Evolutionary conservation across 2,113 vertebrate genomes (phyloP).

Genomic region (Dipodomys merriami): DNA sequence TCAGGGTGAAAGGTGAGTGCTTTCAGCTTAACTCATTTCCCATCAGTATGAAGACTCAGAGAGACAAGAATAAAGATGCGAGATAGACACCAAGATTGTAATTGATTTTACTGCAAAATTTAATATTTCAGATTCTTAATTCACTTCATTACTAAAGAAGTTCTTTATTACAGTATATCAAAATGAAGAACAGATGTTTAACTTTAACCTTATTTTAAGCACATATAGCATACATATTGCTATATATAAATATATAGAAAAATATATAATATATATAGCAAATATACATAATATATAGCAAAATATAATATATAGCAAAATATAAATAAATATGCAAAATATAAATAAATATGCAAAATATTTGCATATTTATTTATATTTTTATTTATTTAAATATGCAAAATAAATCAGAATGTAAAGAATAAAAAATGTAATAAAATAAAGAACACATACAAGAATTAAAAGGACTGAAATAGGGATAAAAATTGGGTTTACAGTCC

Average conservation of each 20-base stretch:
- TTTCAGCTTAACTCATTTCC: too few species aligned
- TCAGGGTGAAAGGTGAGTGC: too few species aligned
- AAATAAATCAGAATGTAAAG: neutral
- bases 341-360: too few species aligned
- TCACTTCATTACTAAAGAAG: neutral
- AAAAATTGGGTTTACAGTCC: neutral
- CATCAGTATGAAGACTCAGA: neutral
- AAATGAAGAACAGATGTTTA: conserved; percentile 26
- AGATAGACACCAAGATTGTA: neutral
- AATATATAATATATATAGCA: too few species aligned
- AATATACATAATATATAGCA: too few species aligned
- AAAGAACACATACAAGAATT: neutral
- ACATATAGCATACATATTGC: neutral
- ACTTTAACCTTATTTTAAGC: neutral
- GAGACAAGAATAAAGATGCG: neutral
- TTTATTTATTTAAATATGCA: too few species aligned
- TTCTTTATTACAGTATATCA: neutral
- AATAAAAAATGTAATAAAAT: too few species aligned
- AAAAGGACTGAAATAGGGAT: neutral
- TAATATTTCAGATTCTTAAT: neutral
- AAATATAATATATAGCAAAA: too few species aligned
- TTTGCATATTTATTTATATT: too few species aligned
- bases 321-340: too few species aligned
- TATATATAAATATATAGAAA: too few species aligned
- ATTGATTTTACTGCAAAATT: neutral